Base-by-base conservation (phyloP, 2,888 invertebrate species). In the Orthosia gracilis region DNA sequence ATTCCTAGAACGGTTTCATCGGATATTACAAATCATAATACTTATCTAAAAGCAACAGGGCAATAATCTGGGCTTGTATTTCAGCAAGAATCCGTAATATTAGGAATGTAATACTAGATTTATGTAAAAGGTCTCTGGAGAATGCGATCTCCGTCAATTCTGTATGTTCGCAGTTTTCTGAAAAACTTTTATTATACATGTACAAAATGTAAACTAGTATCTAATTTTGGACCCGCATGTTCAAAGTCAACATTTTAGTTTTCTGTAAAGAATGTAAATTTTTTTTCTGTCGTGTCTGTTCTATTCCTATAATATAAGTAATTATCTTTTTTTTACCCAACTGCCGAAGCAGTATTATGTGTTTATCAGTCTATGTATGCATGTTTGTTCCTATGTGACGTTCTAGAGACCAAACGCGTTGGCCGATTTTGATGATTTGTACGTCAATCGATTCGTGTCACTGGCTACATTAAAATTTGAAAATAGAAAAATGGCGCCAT, bases 31-130 rank as follows among this genome's bases (percentile, higher is more conserved):
- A 58, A 58, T 26, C 9, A 15, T 58, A 72, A 50, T 50, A 49
- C 26, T 21, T 55, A 49, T 67, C 23, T 76, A 18, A 21, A 57
- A 67, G 79, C 70, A 59, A 66, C 31, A 69, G 55, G 47, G 57
- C 40, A 61, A 69, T 78, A 70, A 79, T 61, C 67, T 79, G 12
- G 23, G 55, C 47, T 66, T 54, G 55, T 78, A 73, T 76, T 64
- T 76, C 58, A 55, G 21, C 21, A 55, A 68, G 68, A 82, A 80
- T 73, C 61, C 31, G 26, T 73, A 69, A 73, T 70, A 80, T 82
- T 82, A 70, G 73, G 54, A 83, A 76, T 73, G 59, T 76, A 79
- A 82, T 69, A 68, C 64, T 55, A 65, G 73, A 68, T 40, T 63
- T 73, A 73, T 23, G 45, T 58, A 73, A 67, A 80, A 83, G 61